Percentiles rank a stretch among this genome's conserved stretches.
These are phyloP conservation scores for Manis javanica DNA, from an alignment of 2,797 vertebrate genomes.

Conservation along the genomic window DNA sequence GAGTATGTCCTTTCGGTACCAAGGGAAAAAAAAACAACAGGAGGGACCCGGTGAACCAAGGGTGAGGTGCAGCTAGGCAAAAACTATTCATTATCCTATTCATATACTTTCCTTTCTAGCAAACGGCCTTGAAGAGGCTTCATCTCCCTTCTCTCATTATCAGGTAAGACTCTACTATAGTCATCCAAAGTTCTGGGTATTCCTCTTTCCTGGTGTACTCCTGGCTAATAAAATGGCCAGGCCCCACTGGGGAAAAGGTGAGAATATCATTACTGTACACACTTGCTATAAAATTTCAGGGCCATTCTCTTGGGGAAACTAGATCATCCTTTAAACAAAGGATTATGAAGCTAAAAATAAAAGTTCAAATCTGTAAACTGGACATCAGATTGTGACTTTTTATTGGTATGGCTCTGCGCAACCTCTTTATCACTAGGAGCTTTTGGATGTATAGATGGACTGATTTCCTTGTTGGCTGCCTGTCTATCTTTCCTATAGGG, in stretches of 20 bases:
- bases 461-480: not conserved
- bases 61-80: not conserved
- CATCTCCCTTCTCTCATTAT: not conserved
- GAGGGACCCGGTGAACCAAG: not conserved
- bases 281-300: not conserved
- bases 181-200: not conserved
- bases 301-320: not conserved
- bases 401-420: not conserved
- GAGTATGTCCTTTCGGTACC: not conserved
- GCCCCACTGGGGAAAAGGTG: not conserved
- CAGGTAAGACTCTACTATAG: not conserved
- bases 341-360: not conserved
- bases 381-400: not conserved
- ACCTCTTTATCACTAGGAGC: not conserved
- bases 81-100: not conserved
- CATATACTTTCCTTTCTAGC: not conserved
- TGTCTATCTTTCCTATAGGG: not conserved
- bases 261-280: not conserved
- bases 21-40: not conserved
- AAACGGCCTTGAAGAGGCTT: not conserved
- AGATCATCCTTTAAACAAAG: not conserved
- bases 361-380: not conserved
- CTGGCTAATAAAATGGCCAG: not conserved
- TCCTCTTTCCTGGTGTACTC: not conserved
- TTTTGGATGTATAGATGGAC: not conserved